These are phyloP conservation scores for Adelphocoris suturalis DNA, from an alignment of 2,888 invertebrate species.

Conservation along the genomic window DNA sequence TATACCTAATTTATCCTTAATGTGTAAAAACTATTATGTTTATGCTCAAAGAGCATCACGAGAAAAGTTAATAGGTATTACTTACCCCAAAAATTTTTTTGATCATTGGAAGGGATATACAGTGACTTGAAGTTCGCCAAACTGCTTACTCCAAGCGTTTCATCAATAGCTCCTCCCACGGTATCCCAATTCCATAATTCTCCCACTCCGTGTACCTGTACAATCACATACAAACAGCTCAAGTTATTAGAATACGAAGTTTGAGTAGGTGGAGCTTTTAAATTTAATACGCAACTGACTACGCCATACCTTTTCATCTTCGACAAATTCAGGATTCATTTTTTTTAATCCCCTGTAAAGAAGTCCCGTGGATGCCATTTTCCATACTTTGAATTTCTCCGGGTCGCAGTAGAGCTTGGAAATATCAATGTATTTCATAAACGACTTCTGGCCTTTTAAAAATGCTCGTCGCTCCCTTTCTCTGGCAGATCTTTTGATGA, in stretches of 20 bases:
- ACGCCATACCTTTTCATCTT: neutral
- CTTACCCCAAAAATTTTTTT: neutral
- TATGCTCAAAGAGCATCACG: no score
- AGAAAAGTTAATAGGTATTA: no score
- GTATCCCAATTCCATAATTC: conserved; percentile 40
- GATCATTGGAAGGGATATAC: neutral
- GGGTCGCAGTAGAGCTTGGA: conserved; percentile 15
- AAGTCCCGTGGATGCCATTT: conserved; percentile 15
- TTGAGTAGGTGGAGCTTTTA: neutral
- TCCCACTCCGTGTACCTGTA: neutral
- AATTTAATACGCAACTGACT: no score
- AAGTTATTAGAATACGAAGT: no score
- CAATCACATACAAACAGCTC: neutral
- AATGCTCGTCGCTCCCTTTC: conserved; percentile 38
- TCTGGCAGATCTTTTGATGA: conserved; percentile 5
- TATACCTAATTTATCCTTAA: no score
- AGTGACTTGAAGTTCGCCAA: neutral
- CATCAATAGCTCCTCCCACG: neutral
- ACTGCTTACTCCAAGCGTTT: neutral
- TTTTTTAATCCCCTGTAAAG: neutral
- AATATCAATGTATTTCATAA: conserved; percentile 55
- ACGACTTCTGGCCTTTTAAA: neutral
- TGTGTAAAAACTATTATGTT: no score
- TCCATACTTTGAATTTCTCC: conserved; percentile 47
- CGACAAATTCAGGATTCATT: neutral